These are phyloP conservation scores for Molossus molossus DNA, from an alignment of 2,797 vertebrate species.

Conservation along the genomic window DNA sequence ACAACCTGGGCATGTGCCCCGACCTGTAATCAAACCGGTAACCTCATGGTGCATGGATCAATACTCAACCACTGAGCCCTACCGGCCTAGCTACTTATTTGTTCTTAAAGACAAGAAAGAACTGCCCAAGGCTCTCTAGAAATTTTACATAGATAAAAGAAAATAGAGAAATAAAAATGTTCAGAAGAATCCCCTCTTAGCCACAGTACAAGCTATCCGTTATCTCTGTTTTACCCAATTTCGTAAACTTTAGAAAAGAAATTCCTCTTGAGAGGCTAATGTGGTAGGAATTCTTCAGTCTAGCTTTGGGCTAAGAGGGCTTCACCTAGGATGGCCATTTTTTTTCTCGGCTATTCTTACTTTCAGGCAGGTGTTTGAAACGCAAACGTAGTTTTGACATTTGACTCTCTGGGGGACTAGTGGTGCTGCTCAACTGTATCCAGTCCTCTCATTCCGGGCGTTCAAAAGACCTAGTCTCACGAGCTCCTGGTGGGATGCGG, in stretches of 20 bases:
- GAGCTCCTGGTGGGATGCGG: too few species aligned
- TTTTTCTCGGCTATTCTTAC: not conserved
- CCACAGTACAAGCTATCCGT: not conserved
- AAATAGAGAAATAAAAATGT: not conserved
- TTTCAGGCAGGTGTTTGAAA: not conserved
- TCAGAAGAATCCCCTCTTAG: not conserved
- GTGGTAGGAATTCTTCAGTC: not conserved
- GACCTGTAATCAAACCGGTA: too few species aligned
- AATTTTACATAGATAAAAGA: constrained; percentile 22
- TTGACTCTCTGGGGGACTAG: not conserved
- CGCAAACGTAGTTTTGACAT: not conserved
- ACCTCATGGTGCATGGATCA: too few species aligned
- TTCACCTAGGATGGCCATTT: not conserved
- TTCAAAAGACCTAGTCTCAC: not conserved
- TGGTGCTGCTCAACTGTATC: not conserved
- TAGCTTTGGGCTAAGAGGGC: not conserved
- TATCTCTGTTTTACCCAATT: not conserved
- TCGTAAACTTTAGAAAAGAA: not conserved
- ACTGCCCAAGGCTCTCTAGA: not conserved
- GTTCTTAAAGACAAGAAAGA: constrained; percentile 42
- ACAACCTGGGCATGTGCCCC: too few species aligned
- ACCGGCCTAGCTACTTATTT: not conserved
- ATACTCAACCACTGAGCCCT: too few species aligned
- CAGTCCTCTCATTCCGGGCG: not conserved
- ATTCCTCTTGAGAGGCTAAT: not conserved